phyloP scores from a whole-genome alignment of 2,888 invertebrate species.

The Trissoscelio sp. region DNA sequence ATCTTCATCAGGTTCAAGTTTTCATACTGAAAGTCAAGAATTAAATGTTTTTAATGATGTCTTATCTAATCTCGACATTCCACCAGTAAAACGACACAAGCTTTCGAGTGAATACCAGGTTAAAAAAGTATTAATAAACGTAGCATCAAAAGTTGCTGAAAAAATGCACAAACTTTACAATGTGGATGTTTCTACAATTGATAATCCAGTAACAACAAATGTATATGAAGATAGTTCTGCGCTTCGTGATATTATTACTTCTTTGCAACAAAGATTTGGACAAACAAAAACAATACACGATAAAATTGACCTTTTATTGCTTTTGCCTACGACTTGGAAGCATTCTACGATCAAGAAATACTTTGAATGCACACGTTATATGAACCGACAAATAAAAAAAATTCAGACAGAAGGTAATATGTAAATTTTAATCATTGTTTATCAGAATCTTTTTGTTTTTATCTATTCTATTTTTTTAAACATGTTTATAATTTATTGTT shows the following conservation, averaged over 20 bases:
- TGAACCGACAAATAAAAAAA: constrained; percentile 14
- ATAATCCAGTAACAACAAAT: constrained; percentile 18
- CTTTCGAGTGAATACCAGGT: too few relatives aligned
- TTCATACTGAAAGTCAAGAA: constrained; percentile 38
- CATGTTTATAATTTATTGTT: constrained; percentile 1
- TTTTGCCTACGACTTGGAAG: constrained; percentile 20
- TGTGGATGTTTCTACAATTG: constrained; percentile 13
- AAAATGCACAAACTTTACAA: constrained; percentile 3
- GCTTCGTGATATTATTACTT: constrained; percentile 16
- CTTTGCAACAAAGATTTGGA: constrained; percentile 24
- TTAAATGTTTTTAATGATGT: constrained; percentile 10
- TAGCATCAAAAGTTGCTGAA: constrained; percentile 19
- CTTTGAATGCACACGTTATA: constrained; percentile 26
- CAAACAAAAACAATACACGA: constrained; percentile 3
- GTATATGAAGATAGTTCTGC: constrained; percentile 21
- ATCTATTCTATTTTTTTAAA: not conserved
- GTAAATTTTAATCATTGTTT: constrained; percentile 15
- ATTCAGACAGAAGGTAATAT: constrained; percentile 8
- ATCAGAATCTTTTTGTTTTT: not conserved
- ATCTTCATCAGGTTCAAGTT: constrained; percentile 27
- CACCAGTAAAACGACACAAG: constrained; percentile 20
- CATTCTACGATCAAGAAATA: constrained; percentile 24
- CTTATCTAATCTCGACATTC: constrained; percentile 16
- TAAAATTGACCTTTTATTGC: constrained; percentile 16
- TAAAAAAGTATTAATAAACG: constrained; percentile 5